Percentiles rank a stretch among this genome's conserved stretches.
phyloP scores from a whole-genome alignment of 2,797 vertebrate species.

The Eutrigla gurnardus region DNA sequence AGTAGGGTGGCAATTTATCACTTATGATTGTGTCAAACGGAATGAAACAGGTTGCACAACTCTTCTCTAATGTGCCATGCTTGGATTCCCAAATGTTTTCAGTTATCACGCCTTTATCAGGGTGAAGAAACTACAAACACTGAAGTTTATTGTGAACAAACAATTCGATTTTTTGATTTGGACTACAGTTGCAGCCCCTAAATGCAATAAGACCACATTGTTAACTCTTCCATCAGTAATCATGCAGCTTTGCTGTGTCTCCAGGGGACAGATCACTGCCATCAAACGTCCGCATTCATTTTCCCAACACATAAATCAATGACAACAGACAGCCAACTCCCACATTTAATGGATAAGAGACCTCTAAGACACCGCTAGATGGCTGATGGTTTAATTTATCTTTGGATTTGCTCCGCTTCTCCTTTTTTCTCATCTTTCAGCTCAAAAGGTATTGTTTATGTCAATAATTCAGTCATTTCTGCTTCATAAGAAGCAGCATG shows the following conservation, averaged over 20 bases:
- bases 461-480: slow-evolving; percentile 3
- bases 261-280: neutral
- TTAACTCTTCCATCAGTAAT: slow-evolving; percentile 3
- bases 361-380: slow-evolving; percentile 24
- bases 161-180: neutral
- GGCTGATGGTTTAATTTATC: slow-evolving; percentile 14
- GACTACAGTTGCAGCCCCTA: neutral
- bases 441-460: neutral
- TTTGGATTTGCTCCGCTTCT: neutral
- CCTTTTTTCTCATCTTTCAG: neutral
- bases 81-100: slow-evolving; percentile 6
- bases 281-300: neutral
- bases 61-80: neutral
- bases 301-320: slow-evolving; percentile 16
- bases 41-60: neutral
- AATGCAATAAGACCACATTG: neutral
- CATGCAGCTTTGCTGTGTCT: neutral
- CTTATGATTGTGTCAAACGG: neutral
- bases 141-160: neutral
- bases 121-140: neutral
- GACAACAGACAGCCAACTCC: neutral
- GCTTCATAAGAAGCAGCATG: neutral
- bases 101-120: neutral
- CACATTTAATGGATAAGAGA: neutral
- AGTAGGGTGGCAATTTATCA: neutral